Evolutionary conservation across 30 jellyfish, hydroid and myxozoan species (phyloP).

Genomic region (Hydra vulgaris): DNA sequence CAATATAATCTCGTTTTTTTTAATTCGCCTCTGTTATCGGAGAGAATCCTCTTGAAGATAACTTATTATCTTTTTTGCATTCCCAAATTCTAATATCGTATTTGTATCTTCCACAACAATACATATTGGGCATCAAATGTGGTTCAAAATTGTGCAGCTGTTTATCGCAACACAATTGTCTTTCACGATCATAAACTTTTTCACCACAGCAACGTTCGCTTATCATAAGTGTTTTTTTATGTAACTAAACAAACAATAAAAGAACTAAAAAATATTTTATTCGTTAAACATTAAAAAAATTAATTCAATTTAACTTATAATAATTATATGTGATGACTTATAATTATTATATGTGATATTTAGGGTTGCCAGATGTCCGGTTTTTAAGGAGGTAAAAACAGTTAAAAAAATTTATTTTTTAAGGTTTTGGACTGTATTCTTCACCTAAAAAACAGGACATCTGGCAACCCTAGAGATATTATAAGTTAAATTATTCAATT

Average conservation of each 20-base stretch:
- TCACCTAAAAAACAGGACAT: no score
- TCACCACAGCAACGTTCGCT: conserved; percentile 18
- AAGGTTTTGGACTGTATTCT: no score
- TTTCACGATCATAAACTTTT: not conserved
- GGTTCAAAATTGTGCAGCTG: not conserved
- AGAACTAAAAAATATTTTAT: not conserved
- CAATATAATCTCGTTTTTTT: not conserved
- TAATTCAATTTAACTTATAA: not conserved
- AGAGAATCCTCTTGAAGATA: not conserved
- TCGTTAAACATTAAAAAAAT: not conserved
- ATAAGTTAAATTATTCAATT: not conserved
- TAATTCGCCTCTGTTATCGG: not conserved
- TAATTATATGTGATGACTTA: no score
- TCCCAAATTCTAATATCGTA: conserved; percentile 15
- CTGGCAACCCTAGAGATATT: no score
- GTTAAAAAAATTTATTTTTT: no score
- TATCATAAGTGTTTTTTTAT: not conserved
- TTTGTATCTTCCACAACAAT: not conserved
- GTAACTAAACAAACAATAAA: not conserved
- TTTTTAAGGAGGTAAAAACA: no score
- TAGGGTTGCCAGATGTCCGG: no score
- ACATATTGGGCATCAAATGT: not conserved
- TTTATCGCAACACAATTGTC: not conserved
- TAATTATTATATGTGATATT: no score
- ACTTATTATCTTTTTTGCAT: conserved; percentile 1